Percentiles rank a stretch among this genome's conserved stretches.
Conservation (phyloP, 2,888 invertebrate species). For the Lasius platythorax region DNA sequence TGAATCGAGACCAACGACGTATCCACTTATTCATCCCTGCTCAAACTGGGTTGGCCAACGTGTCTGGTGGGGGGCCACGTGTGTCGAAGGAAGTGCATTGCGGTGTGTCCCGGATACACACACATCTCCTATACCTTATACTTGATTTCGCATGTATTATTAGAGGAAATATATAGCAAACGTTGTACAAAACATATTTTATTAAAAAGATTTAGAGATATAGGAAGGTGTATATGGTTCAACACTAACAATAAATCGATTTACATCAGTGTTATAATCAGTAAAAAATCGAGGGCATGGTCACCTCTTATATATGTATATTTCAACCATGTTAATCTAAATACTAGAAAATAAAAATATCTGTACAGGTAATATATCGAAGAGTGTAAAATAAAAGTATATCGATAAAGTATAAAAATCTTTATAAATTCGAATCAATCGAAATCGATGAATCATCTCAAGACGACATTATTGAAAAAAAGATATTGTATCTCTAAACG, state of each 20-base stretch:
- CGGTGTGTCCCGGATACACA: constrained; percentile 48
- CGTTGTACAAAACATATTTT: constrained; percentile 81
- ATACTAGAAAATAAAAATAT: constrained; percentile 24
- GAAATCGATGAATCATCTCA: neutral
- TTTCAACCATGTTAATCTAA: constrained; percentile 16
- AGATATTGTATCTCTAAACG: neutral
- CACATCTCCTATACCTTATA: constrained; percentile 8
- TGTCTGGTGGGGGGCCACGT: constrained; percentile 56
- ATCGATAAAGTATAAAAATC: constrained; percentile 23
- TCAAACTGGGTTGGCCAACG: constrained; percentile 40
- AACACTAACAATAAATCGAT: constrained; percentile 76
- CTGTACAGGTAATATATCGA: constrained; percentile 9
- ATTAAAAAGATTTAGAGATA: constrained; percentile 78
- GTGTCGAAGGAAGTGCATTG: constrained; percentile 59
- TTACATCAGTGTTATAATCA: constrained; percentile 60
- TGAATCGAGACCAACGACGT: constrained; percentile 53
- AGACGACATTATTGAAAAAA: neutral
- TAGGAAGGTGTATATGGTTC: constrained; percentile 76
- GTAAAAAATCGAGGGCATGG: constrained; percentile 25
- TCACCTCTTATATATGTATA: neutral
- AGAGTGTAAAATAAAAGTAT: neutral
- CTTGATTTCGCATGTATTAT: neutral
- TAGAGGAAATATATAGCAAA: neutral
- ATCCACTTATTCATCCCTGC: constrained; percentile 66
- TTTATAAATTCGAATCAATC: constrained; percentile 6